Conservation (phyloP, 1,140 invertebrate genomes). For the Mizuhopecten yessoensis region DNA sequence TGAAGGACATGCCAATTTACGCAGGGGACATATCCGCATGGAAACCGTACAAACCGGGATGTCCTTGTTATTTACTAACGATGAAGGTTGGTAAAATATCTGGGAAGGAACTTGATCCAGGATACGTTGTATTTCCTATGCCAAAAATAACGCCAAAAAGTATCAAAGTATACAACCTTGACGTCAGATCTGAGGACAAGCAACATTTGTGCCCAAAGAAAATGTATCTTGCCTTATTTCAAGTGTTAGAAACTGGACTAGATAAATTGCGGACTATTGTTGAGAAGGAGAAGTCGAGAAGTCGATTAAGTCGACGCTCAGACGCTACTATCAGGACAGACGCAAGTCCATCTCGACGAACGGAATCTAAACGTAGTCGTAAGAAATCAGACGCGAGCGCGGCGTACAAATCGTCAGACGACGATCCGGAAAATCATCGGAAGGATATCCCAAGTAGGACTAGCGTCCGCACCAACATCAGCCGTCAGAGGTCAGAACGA, state of each 20-base stretch:
- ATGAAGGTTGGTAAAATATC: conserved; percentile 57
- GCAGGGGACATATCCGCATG: conserved; percentile 62
- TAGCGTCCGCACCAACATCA: not conserved
- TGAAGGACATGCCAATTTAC: conserved; percentile 59
- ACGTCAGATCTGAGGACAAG: conserved; percentile 63
- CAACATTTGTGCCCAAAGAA: conserved; percentile 64
- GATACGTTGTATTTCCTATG: conserved; percentile 64
- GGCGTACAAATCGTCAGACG: conserved; percentile 12
- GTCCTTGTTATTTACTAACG: conserved; percentile 57
- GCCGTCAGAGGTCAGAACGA: conserved; percentile 11
- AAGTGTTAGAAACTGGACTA: conserved; percentile 57
- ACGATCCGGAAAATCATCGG: not conserved
- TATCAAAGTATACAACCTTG: conserved; percentile 57
- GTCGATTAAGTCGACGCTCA: not conserved
- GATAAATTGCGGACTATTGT: conserved; percentile 52
- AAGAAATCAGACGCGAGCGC: not conserved
- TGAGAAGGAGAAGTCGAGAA: not conserved
- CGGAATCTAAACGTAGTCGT: not conserved
- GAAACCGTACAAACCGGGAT: conserved; percentile 52
- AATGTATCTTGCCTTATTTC: conserved; percentile 57
- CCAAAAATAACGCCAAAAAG: conserved; percentile 50
- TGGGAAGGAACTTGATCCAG: conserved; percentile 50
- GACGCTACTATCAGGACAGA: conserved; percentile 14
- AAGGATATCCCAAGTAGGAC: not conserved
- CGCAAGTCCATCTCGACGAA: not conserved